Evolutionary conservation across 2,797 vertebrate genomes (phyloP), one percentile per base, ranked within the genome.

Genomic region (Scolopax rusticola): DNA sequence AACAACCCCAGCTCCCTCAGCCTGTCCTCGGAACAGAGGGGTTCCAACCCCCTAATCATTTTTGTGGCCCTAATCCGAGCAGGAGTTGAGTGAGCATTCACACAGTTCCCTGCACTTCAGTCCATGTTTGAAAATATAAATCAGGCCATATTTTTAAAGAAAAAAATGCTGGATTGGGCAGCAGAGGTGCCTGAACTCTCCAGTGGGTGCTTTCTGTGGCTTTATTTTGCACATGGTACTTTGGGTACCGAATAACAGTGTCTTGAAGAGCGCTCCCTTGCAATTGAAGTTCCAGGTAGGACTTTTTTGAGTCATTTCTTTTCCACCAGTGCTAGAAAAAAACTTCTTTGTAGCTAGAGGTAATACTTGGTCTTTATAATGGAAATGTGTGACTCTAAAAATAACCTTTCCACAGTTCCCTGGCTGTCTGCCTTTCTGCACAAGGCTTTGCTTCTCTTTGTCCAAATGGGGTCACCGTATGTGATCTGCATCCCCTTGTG

Each of bases 381-480:
- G 85, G 88, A 93, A 80, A 91, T 93, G 20, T 60, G 36, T 33
- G 45, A 43, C 61, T 80, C 88, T 86, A 86, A 95, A 96, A 95
- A 90, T 90, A 97, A 56, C 65, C 61, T 89, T 65, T 65, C 61
- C 54, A 28, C 61, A 73, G 1, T 68, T 87, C 54, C 50, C 78
- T 75, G 82, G 56, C 71, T 93, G 84, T 2, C 43, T 77, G 78
- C 76, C 54, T 88, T 70, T 74, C 71, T 50, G 28, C 79, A 56
- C 2, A 3, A 63, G 93, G 28, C 64, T 30, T n/a, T 16, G 32
- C 23, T 65, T 83, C 25, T 91, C 67, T 77, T 36, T 87, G 47
- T 77, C 48, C 83, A 53, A 28, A 51, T 7, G 65, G 36, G 45
- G 41, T 81, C 88, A 12, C 69, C 1, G 5, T 50, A 12, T 41